phyloP scores from a whole-genome alignment of 2,797 vertebrate genomes.

The Trachops cirrhosus region DNA sequence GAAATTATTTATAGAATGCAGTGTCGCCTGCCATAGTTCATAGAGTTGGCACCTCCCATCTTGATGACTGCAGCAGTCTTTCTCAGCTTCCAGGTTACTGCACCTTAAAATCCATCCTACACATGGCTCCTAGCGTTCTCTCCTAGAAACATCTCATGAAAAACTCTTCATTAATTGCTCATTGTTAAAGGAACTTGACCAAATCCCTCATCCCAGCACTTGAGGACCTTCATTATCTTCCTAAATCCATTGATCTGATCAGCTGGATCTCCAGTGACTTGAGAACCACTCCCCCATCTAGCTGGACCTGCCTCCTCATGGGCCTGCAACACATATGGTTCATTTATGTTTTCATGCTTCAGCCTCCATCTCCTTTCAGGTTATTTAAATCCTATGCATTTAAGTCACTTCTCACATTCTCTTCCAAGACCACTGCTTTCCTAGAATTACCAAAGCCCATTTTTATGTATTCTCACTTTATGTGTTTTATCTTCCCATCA shows the following conservation, averaged over 20 bases:
- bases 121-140: background rate
- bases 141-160: background rate
- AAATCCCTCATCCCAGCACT: background rate
- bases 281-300: background rate
- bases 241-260: background rate
- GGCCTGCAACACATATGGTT: background rate
- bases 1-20: background rate
- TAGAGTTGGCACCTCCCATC: background rate
- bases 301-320: background rate
- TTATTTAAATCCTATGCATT: background rate
- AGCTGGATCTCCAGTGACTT: background rate
- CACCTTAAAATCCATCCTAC: background rate
- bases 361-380: background rate
- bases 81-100: background rate
- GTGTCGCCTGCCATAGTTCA: background rate
- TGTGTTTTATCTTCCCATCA: background rate
- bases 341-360: background rate
- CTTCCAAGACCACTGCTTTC: background rate
- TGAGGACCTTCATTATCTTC: background rate
- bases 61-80: background rate
- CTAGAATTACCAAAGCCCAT: background rate
- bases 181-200: background rate
- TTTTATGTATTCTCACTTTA: background rate
- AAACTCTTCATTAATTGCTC: constrained; percentile 10
- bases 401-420: constrained; percentile 20